Percentiles rank a stretch among this genome's conserved stretches.
These are phyloP conservation scores for Noctua comes DNA, from an alignment of 2,888 invertebrate species.

Conservation along the genomic window DNA sequence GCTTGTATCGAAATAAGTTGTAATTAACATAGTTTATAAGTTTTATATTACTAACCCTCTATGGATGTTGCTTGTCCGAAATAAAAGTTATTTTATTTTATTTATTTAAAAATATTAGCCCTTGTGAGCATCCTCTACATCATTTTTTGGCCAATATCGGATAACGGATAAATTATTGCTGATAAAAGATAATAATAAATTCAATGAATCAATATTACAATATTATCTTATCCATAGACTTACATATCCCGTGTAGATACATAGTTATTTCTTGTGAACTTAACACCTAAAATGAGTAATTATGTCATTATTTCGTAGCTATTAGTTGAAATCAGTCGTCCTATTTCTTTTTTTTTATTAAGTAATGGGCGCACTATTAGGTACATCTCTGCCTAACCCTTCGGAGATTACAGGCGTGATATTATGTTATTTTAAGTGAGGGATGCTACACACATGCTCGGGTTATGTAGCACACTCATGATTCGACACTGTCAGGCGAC, in stretches of 20 bases:
- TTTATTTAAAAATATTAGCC: not conserved
- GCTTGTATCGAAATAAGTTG: too few species aligned
- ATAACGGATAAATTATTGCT: conserved; percentile 32
- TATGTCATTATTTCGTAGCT: not conserved
- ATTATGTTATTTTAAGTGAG: not conserved
- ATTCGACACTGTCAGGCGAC: too few species aligned
- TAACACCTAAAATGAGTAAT: not conserved
- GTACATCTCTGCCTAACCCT: not conserved
- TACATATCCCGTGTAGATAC: conserved; percentile 37
- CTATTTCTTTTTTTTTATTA: not conserved
- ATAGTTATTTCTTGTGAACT: not conserved
- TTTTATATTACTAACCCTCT: too few species aligned
- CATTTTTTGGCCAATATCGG: not conserved
- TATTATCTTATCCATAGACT: conserved; percentile 54
- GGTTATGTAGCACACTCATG: too few species aligned
- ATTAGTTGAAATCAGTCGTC: not conserved
- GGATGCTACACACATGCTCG: too few species aligned
- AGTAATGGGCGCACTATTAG: not conserved
- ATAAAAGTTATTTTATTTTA: too few species aligned
- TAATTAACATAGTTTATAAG: too few species aligned
- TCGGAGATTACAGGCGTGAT: not conserved
- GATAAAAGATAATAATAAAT: conserved; percentile 46
- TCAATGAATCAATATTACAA: conserved; percentile 58
- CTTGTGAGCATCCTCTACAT: conserved; percentile 1
- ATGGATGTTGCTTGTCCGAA: too few species aligned